Conservation (phyloP, 2,888 invertebrate species). For the Spatulosminthurus flaviceps region DNA sequence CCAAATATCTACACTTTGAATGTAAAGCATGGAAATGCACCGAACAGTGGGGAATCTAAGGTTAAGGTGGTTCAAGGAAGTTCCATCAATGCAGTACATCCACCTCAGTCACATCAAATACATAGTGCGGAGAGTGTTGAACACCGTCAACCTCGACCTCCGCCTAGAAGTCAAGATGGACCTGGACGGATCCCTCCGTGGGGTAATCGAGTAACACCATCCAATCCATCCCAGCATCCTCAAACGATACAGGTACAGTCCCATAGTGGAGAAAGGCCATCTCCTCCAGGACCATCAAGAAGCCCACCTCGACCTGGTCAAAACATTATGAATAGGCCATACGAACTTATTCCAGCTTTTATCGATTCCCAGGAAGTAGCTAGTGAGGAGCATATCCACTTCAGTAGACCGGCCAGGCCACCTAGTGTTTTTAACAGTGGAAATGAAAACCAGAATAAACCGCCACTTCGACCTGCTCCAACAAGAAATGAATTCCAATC, state of each 20-base stretch:
- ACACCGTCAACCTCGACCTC: conserved; percentile 38
- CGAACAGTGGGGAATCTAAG: conserved; percentile 8
- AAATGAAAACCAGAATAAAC: not conserved
- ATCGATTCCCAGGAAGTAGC: not conserved
- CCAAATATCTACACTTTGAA: conserved; percentile 58
- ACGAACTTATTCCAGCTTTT: not conserved
- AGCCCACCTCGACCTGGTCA: not conserved
- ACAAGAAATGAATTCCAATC: conserved; percentile 19
- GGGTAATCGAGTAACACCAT: conserved; percentile 20
- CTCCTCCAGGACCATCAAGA: conserved; percentile 19
- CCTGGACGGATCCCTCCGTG: not conserved
- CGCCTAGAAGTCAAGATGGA: conserved; percentile 38
- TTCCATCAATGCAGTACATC: not conserved
- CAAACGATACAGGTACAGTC: too few relatives aligned
- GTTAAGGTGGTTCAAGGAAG: conserved; percentile 22
- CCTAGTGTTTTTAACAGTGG: not conserved
- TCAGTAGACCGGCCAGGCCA: not conserved
- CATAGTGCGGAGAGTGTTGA: conserved; percentile 5
- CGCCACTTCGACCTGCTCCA: conserved; percentile 32
- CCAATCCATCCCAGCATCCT: not conserved
- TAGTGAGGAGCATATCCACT: not conserved
- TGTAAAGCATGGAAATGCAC: conserved; percentile 55
- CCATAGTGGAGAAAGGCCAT: not conserved
- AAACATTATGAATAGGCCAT: not conserved
- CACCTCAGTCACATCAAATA: conserved; percentile 15